These are phyloP conservation scores for Hipparchia semele DNA, from an alignment of 2,888 invertebrate genomes.

Conservation along the genomic window DNA sequence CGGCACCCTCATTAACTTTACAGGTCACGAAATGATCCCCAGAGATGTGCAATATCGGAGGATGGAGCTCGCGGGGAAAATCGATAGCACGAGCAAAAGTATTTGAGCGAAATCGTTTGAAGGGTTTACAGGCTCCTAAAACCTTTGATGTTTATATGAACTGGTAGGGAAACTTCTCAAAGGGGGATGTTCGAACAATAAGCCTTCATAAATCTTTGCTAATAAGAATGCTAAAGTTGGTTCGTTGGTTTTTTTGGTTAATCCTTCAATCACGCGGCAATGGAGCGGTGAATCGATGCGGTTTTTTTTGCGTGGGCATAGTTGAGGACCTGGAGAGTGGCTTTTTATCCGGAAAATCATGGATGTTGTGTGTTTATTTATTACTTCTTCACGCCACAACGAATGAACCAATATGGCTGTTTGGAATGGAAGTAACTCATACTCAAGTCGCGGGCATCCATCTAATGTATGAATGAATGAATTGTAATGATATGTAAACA, in stretches of 20 bases:
- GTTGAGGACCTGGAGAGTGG: too few relatives aligned
- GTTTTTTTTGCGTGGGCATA: too few relatives aligned
- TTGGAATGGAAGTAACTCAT: too few relatives aligned
- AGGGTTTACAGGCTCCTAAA: slow-evolving; percentile 5
- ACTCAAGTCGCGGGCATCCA: too few relatives aligned
- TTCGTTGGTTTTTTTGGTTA: too few relatives aligned
- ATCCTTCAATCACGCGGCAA: too few relatives aligned
- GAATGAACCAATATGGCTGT: too few relatives aligned
- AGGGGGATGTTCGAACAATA: not conserved
- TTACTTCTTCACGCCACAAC: too few relatives aligned
- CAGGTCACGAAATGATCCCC: slow-evolving; percentile 35
- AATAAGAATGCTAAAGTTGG: too few relatives aligned
- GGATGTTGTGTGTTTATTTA: too few relatives aligned
- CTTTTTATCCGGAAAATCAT: too few relatives aligned
- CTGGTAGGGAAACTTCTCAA: slow-evolving; percentile 3
- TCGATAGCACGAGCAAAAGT: slow-evolving; percentile 14
- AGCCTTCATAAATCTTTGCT: not conserved
- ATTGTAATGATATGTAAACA: not conserved
- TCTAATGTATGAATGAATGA: not conserved
- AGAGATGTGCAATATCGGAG: slow-evolving; percentile 33
- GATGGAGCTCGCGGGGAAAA: slow-evolving; percentile 4
- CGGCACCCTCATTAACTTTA: slow-evolving; percentile 37
- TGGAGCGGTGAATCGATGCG: too few relatives aligned
- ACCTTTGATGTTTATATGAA: slow-evolving; percentile 6
- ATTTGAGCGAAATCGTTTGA: slow-evolving; percentile 18